Base-by-base conservation (phyloP, 53 echinoderm and acorn worm genomes). In the Holothuria scabra region DNA sequence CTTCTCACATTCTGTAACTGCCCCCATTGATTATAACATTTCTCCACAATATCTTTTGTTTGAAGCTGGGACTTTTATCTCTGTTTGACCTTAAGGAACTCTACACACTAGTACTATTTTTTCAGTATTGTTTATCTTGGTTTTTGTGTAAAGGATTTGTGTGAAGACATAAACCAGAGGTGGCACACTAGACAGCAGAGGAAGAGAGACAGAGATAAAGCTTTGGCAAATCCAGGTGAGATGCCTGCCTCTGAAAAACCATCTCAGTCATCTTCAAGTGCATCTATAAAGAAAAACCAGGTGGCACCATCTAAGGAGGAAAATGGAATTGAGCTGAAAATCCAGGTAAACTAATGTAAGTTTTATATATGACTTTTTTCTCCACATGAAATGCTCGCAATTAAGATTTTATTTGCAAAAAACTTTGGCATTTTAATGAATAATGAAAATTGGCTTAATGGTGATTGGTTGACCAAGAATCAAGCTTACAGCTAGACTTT, bases 111-210 rank as follows among this genome's bases (percentile, higher is more conserved):
- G 18, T 52, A 18, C 14, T 1, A 2, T 25, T 63, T 11, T 11
- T 19, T 11, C 34, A 63, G 3, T 33, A 81, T 31, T 63, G 8
- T 82, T 18, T 20, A 25, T 49, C 19, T 55, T 68, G 1, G 21
- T 44, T 25, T 67, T 18, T 25, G 18, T 38, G 1, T 61, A 12
- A 67, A 95, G 95, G 95, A 91, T 57, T 88, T 91, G 63, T 95
- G 95, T 69, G 93, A 89, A 22, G 78, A 89, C 69, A 95, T 95
- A 78, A 95, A 95, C 66, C 85, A 89, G 59, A 93, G 84, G 41
- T 95, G 95, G 95, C 86, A 83, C 30, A 79, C 84, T 18, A 87
- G 92, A 13, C 87, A 92, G 66, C 79, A 82, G n/a, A 92, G 83
- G 38, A 84, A 87, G 46, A 85, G 79, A 82, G 95, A 87, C 8